phyloP scores from a whole-genome alignment of 2,797 vertebrate species.

The Taenioides sp. region DNA sequence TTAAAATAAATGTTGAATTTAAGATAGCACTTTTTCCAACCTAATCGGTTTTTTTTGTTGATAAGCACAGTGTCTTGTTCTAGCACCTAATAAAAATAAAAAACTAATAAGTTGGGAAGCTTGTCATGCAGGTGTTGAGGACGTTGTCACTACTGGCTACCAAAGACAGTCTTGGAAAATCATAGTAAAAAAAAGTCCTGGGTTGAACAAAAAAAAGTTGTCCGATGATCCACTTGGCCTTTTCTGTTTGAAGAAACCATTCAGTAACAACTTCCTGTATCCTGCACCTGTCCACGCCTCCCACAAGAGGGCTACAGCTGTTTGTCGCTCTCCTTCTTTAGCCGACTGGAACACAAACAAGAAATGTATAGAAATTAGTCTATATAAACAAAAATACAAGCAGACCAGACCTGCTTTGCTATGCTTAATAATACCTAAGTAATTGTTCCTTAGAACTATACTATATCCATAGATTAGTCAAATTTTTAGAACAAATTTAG shows the following conservation, averaged over 20 bases:
- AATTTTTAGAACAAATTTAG: too few species aligned
- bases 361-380: background rate
- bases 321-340: constrained; percentile 99
- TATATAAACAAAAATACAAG: background rate
- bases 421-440: background rate
- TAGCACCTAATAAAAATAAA: constrained; percentile 89
- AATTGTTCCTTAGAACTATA: too few species aligned
- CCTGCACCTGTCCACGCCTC: constrained; percentile 64
- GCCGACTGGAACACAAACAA: constrained; percentile 82
- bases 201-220: constrained; percentile 65
- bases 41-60: constrained; percentile 78
- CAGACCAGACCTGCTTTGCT: background rate
- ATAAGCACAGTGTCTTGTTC: constrained; percentile 92
- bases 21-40: constrained; percentile 96
- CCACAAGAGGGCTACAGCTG: constrained; percentile 85
- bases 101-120: constrained; percentile 66
- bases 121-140: constrained; percentile 96
- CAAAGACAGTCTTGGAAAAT: constrained; percentile 85
- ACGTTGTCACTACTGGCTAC: constrained; percentile 90
- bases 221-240: constrained; percentile 83
- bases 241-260: constrained; percentile 73
- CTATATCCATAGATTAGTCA: too few species aligned
- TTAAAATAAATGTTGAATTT: constrained; percentile 99
- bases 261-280: constrained; percentile 74
- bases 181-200: constrained; percentile 64